Evolutionary conservation across 1,140 invertebrate genomes (phyloP).

Genomic region (Drosophila sproati): DNA sequence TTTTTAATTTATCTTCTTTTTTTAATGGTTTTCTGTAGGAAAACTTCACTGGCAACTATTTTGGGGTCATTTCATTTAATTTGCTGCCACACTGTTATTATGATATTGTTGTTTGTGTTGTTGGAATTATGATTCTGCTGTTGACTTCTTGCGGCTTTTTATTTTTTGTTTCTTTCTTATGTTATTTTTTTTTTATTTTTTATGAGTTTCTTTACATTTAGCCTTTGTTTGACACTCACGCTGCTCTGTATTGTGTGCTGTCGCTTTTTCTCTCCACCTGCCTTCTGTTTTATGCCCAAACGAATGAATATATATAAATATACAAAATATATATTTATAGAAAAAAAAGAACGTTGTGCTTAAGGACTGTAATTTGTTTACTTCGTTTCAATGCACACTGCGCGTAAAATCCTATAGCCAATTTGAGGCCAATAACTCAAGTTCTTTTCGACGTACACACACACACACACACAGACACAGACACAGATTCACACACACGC

Average conservation of each 20-base stretch:
- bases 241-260: conserved; percentile 24
- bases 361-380: conserved; percentile 23
- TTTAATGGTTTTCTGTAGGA: conserved; percentile 16
- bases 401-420: conserved; percentile 26
- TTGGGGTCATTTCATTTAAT: conserved; percentile 75
- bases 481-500: conserved; percentile 20
- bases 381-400: conserved; percentile 18
- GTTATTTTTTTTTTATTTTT: conserved; percentile 42
- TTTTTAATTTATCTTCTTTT: conserved; percentile 14
- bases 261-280: conserved; percentile 17
- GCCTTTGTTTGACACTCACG: conserved; percentile 69
- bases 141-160: conserved; percentile 19
- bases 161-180: conserved; percentile 20
- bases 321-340: neutral
- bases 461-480: conserved; percentile 16
- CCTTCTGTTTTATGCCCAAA: conserved; percentile 54
- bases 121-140: conserved; percentile 42
- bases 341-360: conserved; percentile 27
- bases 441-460: conserved; percentile 43
- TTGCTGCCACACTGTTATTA: conserved; percentile 66
- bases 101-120: conserved; percentile 29
- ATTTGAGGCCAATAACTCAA: conserved; percentile 53
- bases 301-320: neutral
- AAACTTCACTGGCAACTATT: conserved; percentile 52
- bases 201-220: conserved; percentile 80